phyloP scores from a whole-genome alignment of 1,140 invertebrate species.

The Colletes latitarsis region DNA sequence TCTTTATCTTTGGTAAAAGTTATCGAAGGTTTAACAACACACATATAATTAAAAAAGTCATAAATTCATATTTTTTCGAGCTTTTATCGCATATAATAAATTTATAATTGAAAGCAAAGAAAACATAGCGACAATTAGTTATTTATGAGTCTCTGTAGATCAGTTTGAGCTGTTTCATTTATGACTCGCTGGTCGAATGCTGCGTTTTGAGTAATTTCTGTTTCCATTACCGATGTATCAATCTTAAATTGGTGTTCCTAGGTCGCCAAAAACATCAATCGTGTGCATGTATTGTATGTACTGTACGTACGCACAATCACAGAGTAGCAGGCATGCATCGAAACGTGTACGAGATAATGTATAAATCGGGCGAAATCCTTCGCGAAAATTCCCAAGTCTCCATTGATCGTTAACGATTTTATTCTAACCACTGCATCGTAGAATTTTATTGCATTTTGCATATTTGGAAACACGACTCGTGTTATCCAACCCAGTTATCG shows the following conservation, averaged over 20 bases:
- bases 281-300: slow-evolving; percentile 52
- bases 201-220: neutral
- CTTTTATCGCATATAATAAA: too few species aligned
- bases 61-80: too few species aligned
- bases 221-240: neutral
- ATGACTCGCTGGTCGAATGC: too few species aligned
- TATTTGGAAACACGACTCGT: neutral
- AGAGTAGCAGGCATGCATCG: slow-evolving; percentile 15
- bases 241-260: slow-evolving; percentile 29
- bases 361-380: neutral
- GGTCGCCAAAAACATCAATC: slow-evolving; percentile 46
- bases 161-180: neutral
- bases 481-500: neutral
- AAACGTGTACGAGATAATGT: slow-evolving; percentile 1
- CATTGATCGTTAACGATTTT: neutral
- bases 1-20: too few species aligned
- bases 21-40: too few species aligned
- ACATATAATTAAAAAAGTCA: too few species aligned
- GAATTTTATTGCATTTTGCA: neutral
- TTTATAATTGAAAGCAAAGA: too few species aligned
- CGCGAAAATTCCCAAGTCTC: neutral
- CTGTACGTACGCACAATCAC: slow-evolving; percentile 6
- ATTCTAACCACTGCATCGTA: neutral
- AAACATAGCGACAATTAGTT: too few species aligned
- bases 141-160: neutral